Evolutionary conservation across 92 coral and sea anemone species (phyloP), one percentile per base, ranked within the genome.

Genomic region (Phenganax stokvisi): DNA sequence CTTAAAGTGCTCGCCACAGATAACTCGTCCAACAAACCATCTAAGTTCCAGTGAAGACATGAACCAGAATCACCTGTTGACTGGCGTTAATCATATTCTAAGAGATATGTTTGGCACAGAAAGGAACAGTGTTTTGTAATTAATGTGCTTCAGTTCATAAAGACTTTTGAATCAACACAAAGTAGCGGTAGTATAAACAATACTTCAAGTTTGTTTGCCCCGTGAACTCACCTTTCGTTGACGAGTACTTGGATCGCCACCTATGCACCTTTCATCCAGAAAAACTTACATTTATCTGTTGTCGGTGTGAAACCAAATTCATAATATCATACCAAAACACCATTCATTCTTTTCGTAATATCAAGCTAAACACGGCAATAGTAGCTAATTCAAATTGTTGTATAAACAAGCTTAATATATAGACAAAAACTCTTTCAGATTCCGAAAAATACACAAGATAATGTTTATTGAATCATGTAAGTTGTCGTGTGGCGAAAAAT

Each of bases 81-180:
- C 73, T 10, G 83, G 83, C 63, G 83, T 79, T 51, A 79, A 79
- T 69, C 83, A 79, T 27, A 79, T 79, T 17, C 44, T 79, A 51
- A 79, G 83, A 65, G 83, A 79, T 25, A 79, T 79, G 83, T 79
- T 79, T 64, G 83, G 83, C 9, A 63, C 29, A 52, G 83, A 79
- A 7, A 79, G 53, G 31, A 79, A 64, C 83, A 79, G 74, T 53
- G 74, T 79, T 4, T n/a, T 79, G 83, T 79, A 79, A 69, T 52
- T 7, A 17, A 51, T 27, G 62, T 16, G 62, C 58, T 53, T 56
- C 44, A 10, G 29, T 68, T 68, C 47, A 68, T 68, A 68, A 68
- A 68, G 73, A 37, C 73, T 68, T 66, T 66, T 20, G 73, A 10
- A 11, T 68, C 8, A 16, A 0, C 7, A 37, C 16, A 37, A 37